Conservation (phyloP, 2,113 vertebrate genomes). For the Catharus bicknelli region DNA sequence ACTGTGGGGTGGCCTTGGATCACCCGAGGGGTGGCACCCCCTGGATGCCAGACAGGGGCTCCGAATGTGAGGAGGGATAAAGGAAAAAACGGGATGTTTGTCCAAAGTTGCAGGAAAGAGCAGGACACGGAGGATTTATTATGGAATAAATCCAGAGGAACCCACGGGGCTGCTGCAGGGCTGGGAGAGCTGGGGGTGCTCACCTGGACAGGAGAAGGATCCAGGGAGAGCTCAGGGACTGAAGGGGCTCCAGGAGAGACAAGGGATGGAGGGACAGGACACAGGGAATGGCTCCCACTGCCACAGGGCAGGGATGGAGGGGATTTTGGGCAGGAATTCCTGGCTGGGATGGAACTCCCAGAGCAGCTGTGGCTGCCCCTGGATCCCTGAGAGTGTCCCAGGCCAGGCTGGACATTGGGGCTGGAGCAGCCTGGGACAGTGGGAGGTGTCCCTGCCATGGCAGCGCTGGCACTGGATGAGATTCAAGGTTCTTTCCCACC, state of each 20-base stretch:
- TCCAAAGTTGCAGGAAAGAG: background rate
- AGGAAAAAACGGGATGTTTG: background rate
- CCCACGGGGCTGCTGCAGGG: background rate
- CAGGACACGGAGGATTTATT: too few species aligned
- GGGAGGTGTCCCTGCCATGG: background rate
- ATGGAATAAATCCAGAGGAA: too few species aligned
- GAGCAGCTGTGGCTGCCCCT: background rate
- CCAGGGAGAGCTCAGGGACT: background rate
- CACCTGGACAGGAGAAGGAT: background rate
- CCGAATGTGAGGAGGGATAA: background rate
- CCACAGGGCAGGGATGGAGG: background rate
- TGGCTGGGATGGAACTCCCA: background rate
- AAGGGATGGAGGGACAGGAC: background rate
- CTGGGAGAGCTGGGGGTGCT: background rate
- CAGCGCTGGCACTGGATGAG: rapidly evolving
- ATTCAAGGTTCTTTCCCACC: rapidly evolving
- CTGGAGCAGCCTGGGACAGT: too few species aligned
- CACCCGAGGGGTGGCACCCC: background rate
- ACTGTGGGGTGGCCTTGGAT: background rate
- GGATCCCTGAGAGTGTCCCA: background rate
- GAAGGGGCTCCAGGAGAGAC: background rate
- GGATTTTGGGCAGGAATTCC: background rate
- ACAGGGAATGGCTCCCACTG: background rate
- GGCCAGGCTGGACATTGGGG: background rate
- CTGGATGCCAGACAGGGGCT: background rate